Conservation (phyloP, 2,113 vertebrate genomes). For the Hydropotes inermis region DNA sequence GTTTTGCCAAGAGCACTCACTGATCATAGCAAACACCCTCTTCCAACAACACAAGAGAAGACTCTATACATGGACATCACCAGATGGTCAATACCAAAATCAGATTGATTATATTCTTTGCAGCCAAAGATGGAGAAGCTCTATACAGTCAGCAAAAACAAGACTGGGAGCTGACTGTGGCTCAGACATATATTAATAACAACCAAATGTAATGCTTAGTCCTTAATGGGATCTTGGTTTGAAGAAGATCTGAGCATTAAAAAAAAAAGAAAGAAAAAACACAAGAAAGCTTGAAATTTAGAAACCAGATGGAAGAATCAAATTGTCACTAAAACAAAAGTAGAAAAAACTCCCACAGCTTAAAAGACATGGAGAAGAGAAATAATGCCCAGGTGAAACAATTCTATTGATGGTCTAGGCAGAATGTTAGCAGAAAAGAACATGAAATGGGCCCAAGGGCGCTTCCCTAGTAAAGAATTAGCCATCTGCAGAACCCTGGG, state of each 20-base stretch:
- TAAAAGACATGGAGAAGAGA: neutral
- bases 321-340: neutral
- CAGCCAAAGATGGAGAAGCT: neutral
- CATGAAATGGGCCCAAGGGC: neutral
- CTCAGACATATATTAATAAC: neutral
- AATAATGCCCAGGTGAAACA: neutral
- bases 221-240: neutral
- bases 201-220: neutral
- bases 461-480: neutral
- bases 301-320: neutral
- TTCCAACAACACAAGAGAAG: neutral
- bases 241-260: neutral
- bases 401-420: neutral
- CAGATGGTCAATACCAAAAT: neutral
- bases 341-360: neutral
- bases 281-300: constrained; percentile 7
- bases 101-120: neutral
- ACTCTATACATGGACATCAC: neutral
- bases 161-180: neutral
- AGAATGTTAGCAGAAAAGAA: neutral
- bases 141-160: neutral
- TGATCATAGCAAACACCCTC: neutral
- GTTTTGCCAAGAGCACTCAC: neutral
- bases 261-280: neutral
- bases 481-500: neutral